phyloP scores from a whole-genome alignment of 2,888 invertebrate genomes.

The Hoplodrina blanda region DNA sequence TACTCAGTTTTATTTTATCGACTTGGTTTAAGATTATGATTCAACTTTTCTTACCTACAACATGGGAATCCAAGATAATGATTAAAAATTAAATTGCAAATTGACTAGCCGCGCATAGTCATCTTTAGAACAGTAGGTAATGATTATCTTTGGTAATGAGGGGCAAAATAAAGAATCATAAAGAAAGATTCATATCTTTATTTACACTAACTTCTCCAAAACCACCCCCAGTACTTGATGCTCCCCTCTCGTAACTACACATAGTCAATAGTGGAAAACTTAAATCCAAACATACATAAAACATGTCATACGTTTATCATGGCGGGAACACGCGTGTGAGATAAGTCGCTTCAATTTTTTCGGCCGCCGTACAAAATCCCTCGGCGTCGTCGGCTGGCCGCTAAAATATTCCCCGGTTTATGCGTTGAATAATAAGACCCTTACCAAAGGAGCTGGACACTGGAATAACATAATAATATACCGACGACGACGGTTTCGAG shows the following conservation, averaged over 20 bases:
- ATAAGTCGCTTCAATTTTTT: slow-evolving; percentile 89
- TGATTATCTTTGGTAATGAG: slow-evolving; percentile 42
- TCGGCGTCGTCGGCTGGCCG: slow-evolving; percentile 78
- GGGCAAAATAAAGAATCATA: slow-evolving; percentile 22
- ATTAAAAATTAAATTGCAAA: background rate
- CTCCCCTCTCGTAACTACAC: slow-evolving; percentile 38
- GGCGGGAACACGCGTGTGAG: slow-evolving; percentile 78
- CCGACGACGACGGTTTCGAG: slow-evolving; percentile 7
- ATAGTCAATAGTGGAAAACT: slow-evolving; percentile 59
- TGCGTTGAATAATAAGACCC: slow-evolving; percentile 84
- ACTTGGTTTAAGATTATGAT: background rate
- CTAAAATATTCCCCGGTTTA: slow-evolving; percentile 87
- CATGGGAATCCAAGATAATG: background rate
- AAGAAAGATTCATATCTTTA: slow-evolving; percentile 35
- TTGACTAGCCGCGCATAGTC: background rate
- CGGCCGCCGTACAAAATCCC: slow-evolving; percentile 84
- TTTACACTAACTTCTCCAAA: slow-evolving; percentile 25
- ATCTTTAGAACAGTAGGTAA: background rate
- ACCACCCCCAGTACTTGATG: slow-evolving; percentile 12
- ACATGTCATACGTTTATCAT: slow-evolving; percentile 78
- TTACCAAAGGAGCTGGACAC: slow-evolving; percentile 62
- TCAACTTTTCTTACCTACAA: background rate
- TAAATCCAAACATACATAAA: slow-evolving; percentile 79
- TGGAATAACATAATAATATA: slow-evolving; percentile 52
- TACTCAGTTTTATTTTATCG: background rate